Base-by-base conservation (phyloP, 2,113 vertebrate species). In the Cyanistes caeruleus region DNA sequence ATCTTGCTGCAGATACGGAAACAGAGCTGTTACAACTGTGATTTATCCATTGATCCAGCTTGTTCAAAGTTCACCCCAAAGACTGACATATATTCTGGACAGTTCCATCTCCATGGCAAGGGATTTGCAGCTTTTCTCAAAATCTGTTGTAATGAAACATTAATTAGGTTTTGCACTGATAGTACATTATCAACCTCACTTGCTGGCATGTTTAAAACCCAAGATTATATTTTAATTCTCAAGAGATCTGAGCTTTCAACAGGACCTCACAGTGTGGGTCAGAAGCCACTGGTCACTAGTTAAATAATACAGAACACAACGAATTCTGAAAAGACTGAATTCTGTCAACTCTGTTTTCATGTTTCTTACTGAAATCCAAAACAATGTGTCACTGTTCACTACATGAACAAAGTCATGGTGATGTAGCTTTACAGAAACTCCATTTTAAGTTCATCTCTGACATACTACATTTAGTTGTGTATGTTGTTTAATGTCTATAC, bases 361-460 rank as follows among this genome's bases (percentile, higher is more conserved):
- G 20, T 80, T 85, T 82, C 73, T 70, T 80, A 69, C 56, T 74
- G 68, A 90, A 80, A 89, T 88, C 46, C 83, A 93, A 87, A 87
- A 48, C 83, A 93, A 51, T 72, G 67, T 85, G 53, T 59, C 79
- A 56, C 30, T 55, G 74, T 59, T 93, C 92, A 44, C 79, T 91
- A 28, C 59, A 58, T 79, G 48, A 81, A 63, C 11, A 90, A 95
- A 90, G 76, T 95, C 15, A 67, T 48, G 24, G 86, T 79, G 90
- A 84, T 76, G 68, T 10, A 8, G 68, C 81, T 73, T 75, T 75
- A 67, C 70, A 93, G 93, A 93, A 97, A 74, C 73, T 75, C 55
- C 79, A 84, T 93, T 96, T 96, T 74, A 75, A 78, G 58, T 87
- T 97, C 30, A 55, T 68, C 81, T 85, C 89, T 96, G 88, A 91